These are phyloP conservation scores for Monopis laevigella DNA, from an alignment of 2,888 invertebrate species.

Conservation along the genomic window DNA sequence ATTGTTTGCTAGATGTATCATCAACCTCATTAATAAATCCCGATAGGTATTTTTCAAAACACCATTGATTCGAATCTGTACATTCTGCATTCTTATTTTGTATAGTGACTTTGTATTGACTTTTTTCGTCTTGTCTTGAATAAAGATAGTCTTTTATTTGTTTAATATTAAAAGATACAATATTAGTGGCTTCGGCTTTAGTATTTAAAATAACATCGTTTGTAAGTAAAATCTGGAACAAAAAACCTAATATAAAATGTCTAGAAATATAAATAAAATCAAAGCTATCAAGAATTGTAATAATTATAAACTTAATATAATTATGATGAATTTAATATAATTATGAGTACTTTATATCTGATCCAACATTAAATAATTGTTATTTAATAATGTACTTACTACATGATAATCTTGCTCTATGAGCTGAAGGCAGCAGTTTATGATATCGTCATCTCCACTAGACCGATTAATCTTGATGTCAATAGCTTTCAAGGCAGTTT, in stretches of 20 bases:
- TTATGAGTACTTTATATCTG: no score
- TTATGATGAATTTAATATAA: no score
- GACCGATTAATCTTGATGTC: not conserved
- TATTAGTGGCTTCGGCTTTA: conserved; percentile 21
- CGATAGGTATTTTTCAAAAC: not conserved
- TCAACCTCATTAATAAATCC: not conserved
- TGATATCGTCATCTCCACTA: conserved; percentile 15
- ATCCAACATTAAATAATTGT: not conserved
- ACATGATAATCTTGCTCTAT: conserved; percentile 27
- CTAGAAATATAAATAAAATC: no score
- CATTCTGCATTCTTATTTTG: no score
- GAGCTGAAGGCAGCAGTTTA: conserved; percentile 27
- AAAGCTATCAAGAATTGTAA: no score
- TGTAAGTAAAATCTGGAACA: conserved; percentile 34
- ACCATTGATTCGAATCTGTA: not conserved
- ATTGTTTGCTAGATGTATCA: not conserved
- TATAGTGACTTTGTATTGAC: no score
- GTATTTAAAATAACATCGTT: conserved; percentile 27
- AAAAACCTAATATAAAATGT: no score
- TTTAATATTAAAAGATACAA: conserved; percentile 27
- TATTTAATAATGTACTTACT: conserved; percentile 25
- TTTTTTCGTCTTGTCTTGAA: no score
- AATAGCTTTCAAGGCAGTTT: not conserved
- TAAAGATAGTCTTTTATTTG: conserved; percentile 26
- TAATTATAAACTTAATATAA: no score